Evolutionary conservation across 2,113 vertebrate genomes (phyloP), one percentile per base, ranked within the genome.

Genomic region (Arothron firmamentum): DNA sequence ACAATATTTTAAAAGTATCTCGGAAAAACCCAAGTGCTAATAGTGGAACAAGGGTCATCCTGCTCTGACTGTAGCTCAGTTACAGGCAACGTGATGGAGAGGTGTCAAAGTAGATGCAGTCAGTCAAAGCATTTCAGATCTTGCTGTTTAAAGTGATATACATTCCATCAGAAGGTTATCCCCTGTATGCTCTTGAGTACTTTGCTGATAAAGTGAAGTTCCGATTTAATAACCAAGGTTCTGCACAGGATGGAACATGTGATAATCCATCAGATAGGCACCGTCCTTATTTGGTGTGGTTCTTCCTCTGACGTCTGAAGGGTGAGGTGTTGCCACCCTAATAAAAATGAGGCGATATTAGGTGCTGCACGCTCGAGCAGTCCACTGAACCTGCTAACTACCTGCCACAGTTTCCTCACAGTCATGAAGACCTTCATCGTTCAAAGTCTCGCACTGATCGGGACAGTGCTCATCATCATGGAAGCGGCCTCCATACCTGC

Each of bases 271-370:
- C 2, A 13, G 67, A 79, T 58, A 59, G 0, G 31, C 14, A 46
- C 67, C 6, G 28, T 45, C 74, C 78, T 65, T 77, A 77, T 84
- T 79, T 72, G 79, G 81, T 31, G n/a, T 21, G 7, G 25, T 70
- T 70, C 70, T 60, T 66, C 25, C 31, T 52, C 10, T 70, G 74
- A 81, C 74, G 11, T 23, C n/a, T 3, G 1, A 45, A 67, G 67
- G 56, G 34, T 12, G 11, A 38, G 12, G 71, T 56, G 17, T 48
- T 17, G 16, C 41, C 20, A 34, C 67, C 69, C 65, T 64, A 17
- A 57, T 43, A 3, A 21, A 19, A 19, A 23, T 53, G 25, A 49
- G 34, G 34, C 34, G 34, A 12, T 38, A 11, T 38, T 38, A 38
- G 34, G 31, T 6, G 2, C 3, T 48, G 51, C 12, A 19, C 1